A percentile compares a stretch with the other conserved stretches of the same genome.
These are phyloP conservation scores for Neoaliturus tenellus DNA, from an alignment of 2,888 invertebrate genomes.

Conservation along the genomic window DNA sequence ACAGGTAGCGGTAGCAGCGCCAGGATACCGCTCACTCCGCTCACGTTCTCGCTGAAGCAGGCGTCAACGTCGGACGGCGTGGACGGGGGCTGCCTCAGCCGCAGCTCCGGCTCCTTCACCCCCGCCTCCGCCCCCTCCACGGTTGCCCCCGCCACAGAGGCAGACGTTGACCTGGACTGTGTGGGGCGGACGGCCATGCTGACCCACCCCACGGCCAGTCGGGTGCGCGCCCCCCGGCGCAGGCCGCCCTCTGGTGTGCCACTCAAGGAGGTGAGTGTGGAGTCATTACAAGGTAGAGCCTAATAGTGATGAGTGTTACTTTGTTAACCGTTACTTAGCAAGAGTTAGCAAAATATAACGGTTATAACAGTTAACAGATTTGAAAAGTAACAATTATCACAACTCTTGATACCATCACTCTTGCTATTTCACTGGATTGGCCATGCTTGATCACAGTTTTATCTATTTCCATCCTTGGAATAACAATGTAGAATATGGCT, in stretches of 20 bases:
- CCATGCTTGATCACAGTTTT: no score
- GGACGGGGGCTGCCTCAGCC: conserved; percentile 59
- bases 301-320: no score
- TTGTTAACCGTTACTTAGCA: no score
- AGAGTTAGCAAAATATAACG: no score
- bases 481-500: no score
- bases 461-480: no score
- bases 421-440: no score
- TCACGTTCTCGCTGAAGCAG: conserved; percentile 40
- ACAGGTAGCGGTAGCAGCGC: background rate
- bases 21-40: conserved; percentile 34
- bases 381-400: no score
- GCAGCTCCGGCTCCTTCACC: conserved; percentile 23
- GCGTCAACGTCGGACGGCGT: conserved; percentile 52
- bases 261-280: conserved; percentile 69
- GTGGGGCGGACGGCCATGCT: conserved; percentile 73
- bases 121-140: no score
- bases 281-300: no score
- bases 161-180: conserved; percentile 73
- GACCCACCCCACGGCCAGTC: conserved; percentile 74
- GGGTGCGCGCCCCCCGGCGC: conserved; percentile 80
- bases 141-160: background rate
- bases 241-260: conserved; percentile 78
- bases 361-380: no score
- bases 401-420: no score